Evolutionary conservation across 2,888 invertebrate genomes (phyloP), one percentile per base, ranked within the genome.

Genomic region (Drosophila barbarae): DNA sequence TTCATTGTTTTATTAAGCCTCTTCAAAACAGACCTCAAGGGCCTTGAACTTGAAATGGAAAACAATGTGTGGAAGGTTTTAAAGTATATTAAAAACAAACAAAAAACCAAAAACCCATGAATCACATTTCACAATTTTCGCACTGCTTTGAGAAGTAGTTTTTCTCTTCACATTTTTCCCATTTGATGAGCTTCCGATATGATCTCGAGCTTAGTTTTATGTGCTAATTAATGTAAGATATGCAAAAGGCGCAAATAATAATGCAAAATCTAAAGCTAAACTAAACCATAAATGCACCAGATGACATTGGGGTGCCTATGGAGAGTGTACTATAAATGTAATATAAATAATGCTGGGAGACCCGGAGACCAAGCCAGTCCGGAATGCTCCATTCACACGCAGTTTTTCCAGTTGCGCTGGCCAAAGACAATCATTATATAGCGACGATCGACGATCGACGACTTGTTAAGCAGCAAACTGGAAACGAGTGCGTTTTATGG

Each of bases 201-300:
- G 47, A 49, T 30, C 52, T 21, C 32, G 28, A 18, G 32, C 50
- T 57, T 41, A 49, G 30, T 68, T 71, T 52, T 32, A 58, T 53
- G 76, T 76, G 65, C 38, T 76, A 75, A 75, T 78, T 68, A 66
- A 49, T 64, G 61, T 44, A 47, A 60, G 50, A 72, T 69, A 75
- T 75, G 76, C 67, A 60, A 73, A 73, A 56, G 39, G 41, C 39
- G 51, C 67, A 50, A 39, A 23, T 58, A 32, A 39, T 41, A 42
- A 57, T 28, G 32, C 35, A 34, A 42, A 42, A 36, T 9, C 55
- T 26, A 35, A 49, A 53, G 51, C 42, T 39, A 38, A 58, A 44
- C 59, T 59, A 34, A 50, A 60, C 58, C 64, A 68, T 73, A 67
- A 63, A 26, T 32, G 46, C 39, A 49, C 35, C 49, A 50, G 53